These are phyloP conservation scores for Hiodon tergisus DNA, from an alignment of 2,113 vertebrate genomes.

Conservation along the genomic window DNA sequence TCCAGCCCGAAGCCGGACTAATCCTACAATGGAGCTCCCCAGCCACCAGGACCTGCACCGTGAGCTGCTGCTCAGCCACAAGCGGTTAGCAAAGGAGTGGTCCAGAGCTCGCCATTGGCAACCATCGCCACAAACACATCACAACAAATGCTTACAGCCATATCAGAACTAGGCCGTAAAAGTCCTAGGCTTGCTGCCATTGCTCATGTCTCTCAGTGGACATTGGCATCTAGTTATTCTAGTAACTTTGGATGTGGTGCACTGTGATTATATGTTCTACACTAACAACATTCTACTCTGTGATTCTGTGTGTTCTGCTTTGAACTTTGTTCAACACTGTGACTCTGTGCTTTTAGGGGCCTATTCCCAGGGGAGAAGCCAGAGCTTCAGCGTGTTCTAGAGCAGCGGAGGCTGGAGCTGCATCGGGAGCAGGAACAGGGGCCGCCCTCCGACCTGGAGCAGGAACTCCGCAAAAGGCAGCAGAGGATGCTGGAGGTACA, in stretches of 20 bases:
- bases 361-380: conserved; percentile 62
- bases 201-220: no score
- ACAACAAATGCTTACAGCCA: no score
- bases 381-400: conserved; percentile 59
- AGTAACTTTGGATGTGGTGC: no score
- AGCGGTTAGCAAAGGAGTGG: conserved; percentile 46
- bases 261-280: no score
- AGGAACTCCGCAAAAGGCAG: conserved; percentile 66
- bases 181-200: no score
- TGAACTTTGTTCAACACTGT: conserved; percentile 8
- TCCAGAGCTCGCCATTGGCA: background rate
- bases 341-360: conserved; percentile 45
- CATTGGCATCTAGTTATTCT: no score
- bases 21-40: conserved; percentile 41
- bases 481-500: conserved; percentile 65
- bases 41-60: conserved; percentile 62
- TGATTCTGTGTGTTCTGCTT: no score
- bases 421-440: conserved; percentile 60
- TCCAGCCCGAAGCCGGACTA: background rate
- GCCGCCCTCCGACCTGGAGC: conserved; percentile 62
- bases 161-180: no score
- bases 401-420: conserved; percentile 58
- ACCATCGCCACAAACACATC: background rate
- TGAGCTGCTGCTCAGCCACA: conserved; percentile 70
- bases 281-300: no score